Conservation (phyloP, 2,888 invertebrate genomes). For the Muschampia staudingeri region DNA sequence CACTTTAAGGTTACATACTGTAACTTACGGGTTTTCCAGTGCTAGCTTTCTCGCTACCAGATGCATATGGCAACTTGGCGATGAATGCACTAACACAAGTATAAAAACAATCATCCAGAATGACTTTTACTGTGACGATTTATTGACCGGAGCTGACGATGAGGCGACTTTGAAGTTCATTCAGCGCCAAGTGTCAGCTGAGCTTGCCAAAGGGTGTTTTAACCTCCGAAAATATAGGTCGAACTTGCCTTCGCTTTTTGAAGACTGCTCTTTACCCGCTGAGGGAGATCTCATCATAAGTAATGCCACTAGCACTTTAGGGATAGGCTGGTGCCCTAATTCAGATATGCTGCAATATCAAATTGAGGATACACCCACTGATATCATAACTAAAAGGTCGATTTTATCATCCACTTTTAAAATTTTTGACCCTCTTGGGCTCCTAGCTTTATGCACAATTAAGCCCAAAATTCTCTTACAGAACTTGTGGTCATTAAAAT, state of each 20-base stretch:
- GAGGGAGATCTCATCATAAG: background rate
- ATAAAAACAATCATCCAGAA: background rate
- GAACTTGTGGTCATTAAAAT: background rate
- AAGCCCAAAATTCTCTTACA: conserved; percentile 16
- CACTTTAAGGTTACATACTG: background rate
- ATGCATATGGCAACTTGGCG: background rate
- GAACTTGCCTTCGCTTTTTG: background rate
- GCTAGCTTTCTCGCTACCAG: conserved; percentile 7
- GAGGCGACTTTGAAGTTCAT: background rate
- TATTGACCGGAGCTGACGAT: conserved; percentile 3
- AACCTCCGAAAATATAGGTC: background rate
- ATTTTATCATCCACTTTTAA: conserved; percentile 14
- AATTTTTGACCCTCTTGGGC: conserved; percentile 11
- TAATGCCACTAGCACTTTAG: background rate
- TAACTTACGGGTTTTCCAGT: conserved; percentile 1
- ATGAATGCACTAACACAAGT: background rate
- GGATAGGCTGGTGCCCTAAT: background rate
- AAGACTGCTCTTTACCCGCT: background rate
- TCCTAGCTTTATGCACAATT: conserved; percentile 17
- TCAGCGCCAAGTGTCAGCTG: background rate
- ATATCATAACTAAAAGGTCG: background rate
- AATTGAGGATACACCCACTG: background rate
- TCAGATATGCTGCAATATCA: background rate
- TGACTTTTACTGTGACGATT: background rate
- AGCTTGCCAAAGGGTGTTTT: conserved; percentile 12